Conservation (phyloP, 2,113 vertebrate genomes). For the Agapornis roseicollis region DNA sequence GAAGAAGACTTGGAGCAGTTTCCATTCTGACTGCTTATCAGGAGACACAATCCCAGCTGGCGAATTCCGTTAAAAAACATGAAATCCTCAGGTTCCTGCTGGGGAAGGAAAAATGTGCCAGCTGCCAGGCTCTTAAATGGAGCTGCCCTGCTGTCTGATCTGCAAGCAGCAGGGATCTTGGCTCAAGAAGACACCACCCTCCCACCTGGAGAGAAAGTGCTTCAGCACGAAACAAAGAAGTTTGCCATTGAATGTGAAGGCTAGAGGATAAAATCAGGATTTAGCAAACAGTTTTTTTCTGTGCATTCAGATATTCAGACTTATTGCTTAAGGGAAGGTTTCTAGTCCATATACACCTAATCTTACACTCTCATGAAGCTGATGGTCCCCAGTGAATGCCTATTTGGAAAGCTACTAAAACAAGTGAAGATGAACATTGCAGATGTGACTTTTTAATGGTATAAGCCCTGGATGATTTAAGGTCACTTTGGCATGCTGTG, state of each 20-base stretch:
- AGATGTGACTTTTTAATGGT: slow-evolving; percentile 22
- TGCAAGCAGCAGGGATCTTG: neutral
- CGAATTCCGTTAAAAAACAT: neutral
- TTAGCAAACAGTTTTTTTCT: neutral
- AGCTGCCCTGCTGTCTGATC: slow-evolving; percentile 33
- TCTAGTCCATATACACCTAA: neutral
- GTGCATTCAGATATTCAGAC: neutral
- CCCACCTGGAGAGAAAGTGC: slow-evolving; percentile 16
- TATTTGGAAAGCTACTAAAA: slow-evolving; percentile 41
- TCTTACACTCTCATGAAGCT: neutral
- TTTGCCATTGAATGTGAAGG: neutral
- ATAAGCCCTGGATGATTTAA: slow-evolving; percentile 6
- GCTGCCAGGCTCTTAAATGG: neutral
- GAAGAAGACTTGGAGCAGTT: neutral
- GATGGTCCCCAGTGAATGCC: neutral
- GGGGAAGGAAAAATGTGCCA: slow-evolving; percentile 36
- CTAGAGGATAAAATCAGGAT: neutral
- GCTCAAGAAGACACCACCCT: slow-evolving; percentile 1
- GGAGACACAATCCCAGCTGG: slow-evolving; percentile 14
- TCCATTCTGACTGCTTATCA: neutral
- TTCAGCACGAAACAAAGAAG: neutral
- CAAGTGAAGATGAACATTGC: neutral
- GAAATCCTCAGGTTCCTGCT: slow-evolving; percentile 26
- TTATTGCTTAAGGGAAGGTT: neutral
- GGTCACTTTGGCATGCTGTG: neutral